Conservation (phyloP, 2,113 vertebrate genomes). For the Entosphenus tridentatus region DNA sequence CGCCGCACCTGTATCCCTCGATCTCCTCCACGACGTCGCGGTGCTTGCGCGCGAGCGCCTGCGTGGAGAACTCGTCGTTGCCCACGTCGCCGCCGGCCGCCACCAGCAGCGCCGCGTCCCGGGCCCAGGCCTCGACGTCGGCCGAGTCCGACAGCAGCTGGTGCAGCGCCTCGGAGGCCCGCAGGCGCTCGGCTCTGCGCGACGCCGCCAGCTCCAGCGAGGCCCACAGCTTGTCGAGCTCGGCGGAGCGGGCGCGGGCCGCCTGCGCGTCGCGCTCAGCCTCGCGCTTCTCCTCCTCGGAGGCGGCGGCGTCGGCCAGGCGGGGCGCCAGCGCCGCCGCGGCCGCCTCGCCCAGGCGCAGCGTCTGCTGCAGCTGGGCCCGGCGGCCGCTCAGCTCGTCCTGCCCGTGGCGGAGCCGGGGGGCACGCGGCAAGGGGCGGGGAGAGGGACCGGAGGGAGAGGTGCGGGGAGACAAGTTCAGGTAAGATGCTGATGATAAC, state of each 20-base stretch:
- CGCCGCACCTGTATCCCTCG: slow-evolving; percentile 29
- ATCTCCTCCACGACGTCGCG: slow-evolving; percentile 67
- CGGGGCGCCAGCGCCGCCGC: slow-evolving; percentile 43
- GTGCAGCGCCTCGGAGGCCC: slow-evolving; percentile 43
- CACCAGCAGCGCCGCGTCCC: slow-evolving; percentile 31
- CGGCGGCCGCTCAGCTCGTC: slow-evolving; percentile 63
- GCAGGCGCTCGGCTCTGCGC: slow-evolving; percentile 31
- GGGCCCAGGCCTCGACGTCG: slow-evolving; percentile 55
- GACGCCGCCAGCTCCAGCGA: slow-evolving; percentile 41
- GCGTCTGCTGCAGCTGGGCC: slow-evolving; percentile 42
- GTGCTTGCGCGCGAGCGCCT: slow-evolving; percentile 54
- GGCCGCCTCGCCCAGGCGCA: slow-evolving; percentile 38
- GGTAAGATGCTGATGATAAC: too few relatives aligned
- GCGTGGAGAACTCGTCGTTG: slow-evolving; percentile 65
- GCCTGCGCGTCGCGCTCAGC: slow-evolving; percentile 17
- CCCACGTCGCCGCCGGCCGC: slow-evolving; percentile 60
- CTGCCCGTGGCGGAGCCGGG: not conserved
- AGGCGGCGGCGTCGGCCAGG: slow-evolving; percentile 22
- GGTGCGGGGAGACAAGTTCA: too few relatives aligned
- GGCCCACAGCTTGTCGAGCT: slow-evolving; percentile 43
- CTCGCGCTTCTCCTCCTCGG: not conserved
- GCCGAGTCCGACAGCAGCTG: slow-evolving; percentile 65
- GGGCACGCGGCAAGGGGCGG: too few relatives aligned
- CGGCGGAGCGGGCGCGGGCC: slow-evolving; percentile 17
- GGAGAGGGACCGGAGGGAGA: too few relatives aligned